Evolutionary conservation across 1,140 invertebrate genomes (phyloP).

Genomic region (Zaprionus lachaisei): DNA sequence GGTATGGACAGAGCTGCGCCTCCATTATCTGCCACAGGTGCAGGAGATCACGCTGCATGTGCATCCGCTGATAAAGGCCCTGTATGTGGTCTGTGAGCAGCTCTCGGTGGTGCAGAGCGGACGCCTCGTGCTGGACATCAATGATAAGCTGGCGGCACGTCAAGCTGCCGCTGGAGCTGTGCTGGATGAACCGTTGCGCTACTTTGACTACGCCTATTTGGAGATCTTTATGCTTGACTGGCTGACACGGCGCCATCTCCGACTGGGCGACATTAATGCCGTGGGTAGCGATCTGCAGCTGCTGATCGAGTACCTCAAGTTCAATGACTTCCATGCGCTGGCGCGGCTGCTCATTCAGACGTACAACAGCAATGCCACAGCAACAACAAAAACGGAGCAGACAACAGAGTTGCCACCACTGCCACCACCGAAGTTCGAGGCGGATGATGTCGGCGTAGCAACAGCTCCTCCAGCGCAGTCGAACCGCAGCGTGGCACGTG

Average conservation of each 20-base stretch:
- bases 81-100: conserved; percentile 71
- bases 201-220: conserved; percentile 64
- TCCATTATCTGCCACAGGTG: conserved; percentile 71
- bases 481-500: not conserved
- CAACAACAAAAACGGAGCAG: not conserved
- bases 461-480: not conserved
- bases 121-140: conserved; percentile 53
- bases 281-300: conserved; percentile 59
- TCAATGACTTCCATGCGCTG: conserved; percentile 61
- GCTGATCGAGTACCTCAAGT: conserved; percentile 74
- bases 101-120: conserved; percentile 62
- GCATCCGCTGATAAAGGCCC: conserved; percentile 73
- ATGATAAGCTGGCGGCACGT: conserved; percentile 40
- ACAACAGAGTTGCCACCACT: not conserved
- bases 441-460: not conserved
- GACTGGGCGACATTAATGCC: conserved; percentile 57
- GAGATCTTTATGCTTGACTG: conserved; percentile 78
- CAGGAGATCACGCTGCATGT: conserved; percentile 59
- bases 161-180: not conserved
- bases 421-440: not conserved
- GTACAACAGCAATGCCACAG: conserved; percentile 51
- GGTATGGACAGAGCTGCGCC: conserved; percentile 50
- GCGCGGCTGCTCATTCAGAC: conserved; percentile 60
- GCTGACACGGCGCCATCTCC: conserved; percentile 54
- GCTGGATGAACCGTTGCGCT: conserved; percentile 56